These are phyloP conservation scores for Phaonia tiefii DNA, from an alignment of 2,888 invertebrate species.

Conservation along the genomic window DNA sequence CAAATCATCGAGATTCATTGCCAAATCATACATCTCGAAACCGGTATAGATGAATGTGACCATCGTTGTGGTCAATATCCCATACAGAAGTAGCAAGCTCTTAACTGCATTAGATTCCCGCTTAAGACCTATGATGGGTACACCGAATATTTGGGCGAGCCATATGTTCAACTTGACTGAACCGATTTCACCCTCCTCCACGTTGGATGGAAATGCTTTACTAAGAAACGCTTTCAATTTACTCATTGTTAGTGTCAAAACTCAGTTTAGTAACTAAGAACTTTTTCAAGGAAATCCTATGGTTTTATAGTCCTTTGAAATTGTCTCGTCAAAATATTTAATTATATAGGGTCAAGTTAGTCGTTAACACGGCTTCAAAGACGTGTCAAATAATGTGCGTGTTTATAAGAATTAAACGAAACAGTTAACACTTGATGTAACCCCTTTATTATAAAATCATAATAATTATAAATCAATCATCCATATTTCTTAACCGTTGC, in stretches of 20 bases:
- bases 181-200: conserved; percentile 70
- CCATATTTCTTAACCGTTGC: too few relatives aligned
- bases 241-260: conserved; percentile 31
- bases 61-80: conserved; percentile 42
- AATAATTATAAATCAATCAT: too few relatives aligned
- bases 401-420: too few relatives aligned
- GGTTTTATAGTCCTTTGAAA: too few relatives aligned
- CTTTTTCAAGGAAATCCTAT: too few relatives aligned
- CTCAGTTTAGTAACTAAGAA: too few relatives aligned
- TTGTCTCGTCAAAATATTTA: too few relatives aligned
- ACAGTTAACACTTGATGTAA: too few relatives aligned
- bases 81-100: conserved; percentile 52
- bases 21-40: conserved; percentile 68
- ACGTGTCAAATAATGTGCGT: too few relatives aligned
- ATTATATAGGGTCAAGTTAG: too few relatives aligned
- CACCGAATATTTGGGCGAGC: conserved; percentile 71
- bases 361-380: too few relatives aligned
- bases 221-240: conserved; percentile 35
- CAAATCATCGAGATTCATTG: conserved; percentile 59
- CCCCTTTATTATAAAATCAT: too few relatives aligned
- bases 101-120: conserved; percentile 64
- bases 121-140: conserved; percentile 71
- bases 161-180: conserved; percentile 73
- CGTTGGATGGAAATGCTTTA: conserved; percentile 68
- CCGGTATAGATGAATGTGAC: conserved; percentile 65